Evolutionary conservation across 2,888 invertebrate genomes (phyloP).

Genomic region (Phengaris alcon): DNA sequence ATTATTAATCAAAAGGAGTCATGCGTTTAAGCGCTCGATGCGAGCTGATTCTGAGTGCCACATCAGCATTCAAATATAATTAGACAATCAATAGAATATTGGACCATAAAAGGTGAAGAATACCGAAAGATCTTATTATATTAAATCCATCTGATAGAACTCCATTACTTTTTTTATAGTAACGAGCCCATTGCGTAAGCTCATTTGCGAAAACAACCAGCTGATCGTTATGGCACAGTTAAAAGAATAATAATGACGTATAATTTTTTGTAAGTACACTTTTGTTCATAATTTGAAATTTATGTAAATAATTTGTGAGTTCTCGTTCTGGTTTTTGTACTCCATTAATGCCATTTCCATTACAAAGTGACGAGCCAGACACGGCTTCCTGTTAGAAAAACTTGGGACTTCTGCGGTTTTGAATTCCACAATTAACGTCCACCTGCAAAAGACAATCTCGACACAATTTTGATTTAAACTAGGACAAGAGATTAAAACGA

Average conservation of each 20-base stretch:
- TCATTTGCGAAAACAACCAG: neutral
- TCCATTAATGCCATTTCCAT: slow-evolving; percentile 24
- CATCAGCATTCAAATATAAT: neutral
- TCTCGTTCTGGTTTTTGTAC: slow-evolving; percentile 21
- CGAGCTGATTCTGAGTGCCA: neutral
- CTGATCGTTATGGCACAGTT: slow-evolving; percentile 2
- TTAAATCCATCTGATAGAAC: neutral
- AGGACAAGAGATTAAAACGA: neutral
- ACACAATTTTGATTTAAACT: slow-evolving; percentile 4
- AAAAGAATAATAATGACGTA: slow-evolving; percentile 5
- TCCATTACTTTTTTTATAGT: neutral
- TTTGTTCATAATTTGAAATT: slow-evolving; percentile 21
- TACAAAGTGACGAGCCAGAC: slow-evolving; percentile 18
- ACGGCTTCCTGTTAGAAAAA: slow-evolving; percentile 6
- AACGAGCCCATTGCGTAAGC: neutral
- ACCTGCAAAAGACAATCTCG: slow-evolving; percentile 16
- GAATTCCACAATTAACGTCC: slow-evolving; percentile 11
- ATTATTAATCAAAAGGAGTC: neutral
- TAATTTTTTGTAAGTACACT: slow-evolving; percentile 10
- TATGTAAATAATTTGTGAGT: slow-evolving; percentile 25
- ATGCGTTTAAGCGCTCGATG: neutral
- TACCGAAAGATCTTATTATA: neutral
- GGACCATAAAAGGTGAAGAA: neutral
- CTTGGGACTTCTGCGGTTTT: slow-evolving; percentile 16
- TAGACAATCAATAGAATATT: neutral